These are phyloP conservation scores for Xenentodon cancila DNA, from an alignment of 2,797 vertebrate species.

Conservation along the genomic window DNA sequence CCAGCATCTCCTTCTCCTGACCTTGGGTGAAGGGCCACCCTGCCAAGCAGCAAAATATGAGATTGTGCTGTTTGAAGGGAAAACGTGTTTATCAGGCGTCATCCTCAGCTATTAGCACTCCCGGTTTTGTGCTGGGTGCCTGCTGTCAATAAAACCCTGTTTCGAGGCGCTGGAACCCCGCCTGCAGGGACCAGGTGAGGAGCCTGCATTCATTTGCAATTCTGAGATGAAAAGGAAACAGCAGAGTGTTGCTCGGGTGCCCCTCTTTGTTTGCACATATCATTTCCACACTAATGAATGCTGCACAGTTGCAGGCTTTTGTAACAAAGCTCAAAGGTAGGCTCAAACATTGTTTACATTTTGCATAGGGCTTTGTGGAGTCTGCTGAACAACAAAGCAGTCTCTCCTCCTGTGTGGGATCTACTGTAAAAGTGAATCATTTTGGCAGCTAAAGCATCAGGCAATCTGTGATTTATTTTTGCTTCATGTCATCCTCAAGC, in stretches of 20 bases:
- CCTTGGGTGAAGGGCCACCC: conserved; percentile 63
- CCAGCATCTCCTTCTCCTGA: conserved; percentile 51
- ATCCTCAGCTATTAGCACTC: conserved; percentile 65
- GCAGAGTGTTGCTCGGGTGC: conserved; percentile 66
- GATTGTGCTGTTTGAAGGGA: conserved; percentile 31
- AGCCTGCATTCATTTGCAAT: conserved; percentile 81
- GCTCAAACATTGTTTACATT: conserved; percentile 75
- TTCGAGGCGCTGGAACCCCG: conserved; percentile 76
- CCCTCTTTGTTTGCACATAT: conserved; percentile 84
- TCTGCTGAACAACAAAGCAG: conserved; percentile 48
- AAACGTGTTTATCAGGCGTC: conserved; percentile 67
- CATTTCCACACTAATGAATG: conserved; percentile 82
- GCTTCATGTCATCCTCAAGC: conserved; percentile 32
- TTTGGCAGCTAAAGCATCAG: conserved; percentile 34
- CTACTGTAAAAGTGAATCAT: conserved; percentile 40
- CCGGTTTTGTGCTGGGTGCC: conserved; percentile 53
- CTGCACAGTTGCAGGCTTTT: conserved; percentile 67
- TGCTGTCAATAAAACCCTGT: conserved; percentile 75
- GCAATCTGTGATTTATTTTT: conserved; percentile 57
- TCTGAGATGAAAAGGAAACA: conserved; percentile 73
- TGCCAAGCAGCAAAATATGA: conserved; percentile 49
- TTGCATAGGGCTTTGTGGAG: conserved; percentile 59
- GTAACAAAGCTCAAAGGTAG: conserved; percentile 71
- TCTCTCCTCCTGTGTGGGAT: conserved; percentile 31
- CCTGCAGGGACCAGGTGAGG: conserved; percentile 80